Evolutionary conservation across 2,113 vertebrate genomes (phyloP), one percentile per base, ranked within the genome.

Genomic region (Setophaga petechia): DNA sequence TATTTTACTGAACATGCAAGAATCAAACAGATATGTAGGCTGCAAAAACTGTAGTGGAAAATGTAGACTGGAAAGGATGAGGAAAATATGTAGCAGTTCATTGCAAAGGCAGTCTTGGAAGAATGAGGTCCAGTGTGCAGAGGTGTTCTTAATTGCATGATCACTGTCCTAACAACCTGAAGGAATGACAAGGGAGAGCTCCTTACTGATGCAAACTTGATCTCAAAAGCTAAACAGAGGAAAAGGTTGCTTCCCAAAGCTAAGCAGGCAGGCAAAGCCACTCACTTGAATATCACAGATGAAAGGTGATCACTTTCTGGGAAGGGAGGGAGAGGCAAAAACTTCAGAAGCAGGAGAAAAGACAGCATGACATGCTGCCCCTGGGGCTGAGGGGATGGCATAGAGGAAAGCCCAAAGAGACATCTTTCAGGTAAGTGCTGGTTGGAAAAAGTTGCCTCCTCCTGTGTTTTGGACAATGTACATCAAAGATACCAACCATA

Each of bases 231-330:
- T 23, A 47, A 77, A 41, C 44, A 69, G 31, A 77, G 28, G 23
- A 51, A 69, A 35, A 73, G 51, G 22, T 37, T 13, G 7, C 37
- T 66, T 69, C 37, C 61, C n/a, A 81, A 89, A 77, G 28, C 43
- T n/a, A 49, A 82, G 25, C 13, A 54, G 73, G 25, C 51, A 67
- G 46, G 46, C 22, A 84, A 92, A 89, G 17, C 19, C 44, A 16
- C 49, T 30, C n/a, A 37, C 43, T 82, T 68, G 35, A 79, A 51
- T 1, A 1, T 0, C 1, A 31, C 23, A 31, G 43, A 20, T 43
- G 39, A 58, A 82, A 77, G 30, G 3, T 13, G 10, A 33, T 58
- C 27, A 3, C 14, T 84, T 28, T 25, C 41, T 63, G 37, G 15
- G 52, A 71, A 39, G 47, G 17, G 20, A 58, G 6, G 28, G 46